A percentile compares a stretch with the other conserved stretches of the same genome.
Evolutionary conservation across 2,797 vertebrate species (phyloP).

Genomic region (Sebastes kiyomatsui): DNA sequence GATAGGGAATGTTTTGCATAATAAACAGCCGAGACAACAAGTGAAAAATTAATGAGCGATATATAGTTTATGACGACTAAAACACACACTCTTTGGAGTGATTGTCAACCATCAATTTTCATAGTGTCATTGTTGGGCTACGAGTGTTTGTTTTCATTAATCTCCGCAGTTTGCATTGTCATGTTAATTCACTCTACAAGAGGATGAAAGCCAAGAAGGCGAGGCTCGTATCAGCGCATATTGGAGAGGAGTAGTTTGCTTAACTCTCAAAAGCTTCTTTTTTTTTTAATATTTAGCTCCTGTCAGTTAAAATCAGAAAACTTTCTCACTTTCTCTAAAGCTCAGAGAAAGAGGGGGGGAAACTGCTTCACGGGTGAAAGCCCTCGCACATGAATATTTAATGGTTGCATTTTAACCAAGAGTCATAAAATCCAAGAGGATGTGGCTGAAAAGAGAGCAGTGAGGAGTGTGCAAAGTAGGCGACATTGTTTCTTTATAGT

Average conservation of each 20-base stretch:
- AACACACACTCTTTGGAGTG: conserved; percentile 22
- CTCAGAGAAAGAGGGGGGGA: conserved; percentile 20
- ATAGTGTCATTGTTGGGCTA: conserved; percentile 31
- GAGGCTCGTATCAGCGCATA: conserved; percentile 31
- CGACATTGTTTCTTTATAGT: conserved; percentile 72
- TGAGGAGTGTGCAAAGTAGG: conserved; percentile 73
- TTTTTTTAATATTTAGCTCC: conserved; percentile 75
- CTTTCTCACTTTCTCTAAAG: conserved; percentile 73
- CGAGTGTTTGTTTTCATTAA: conserved; percentile 58
- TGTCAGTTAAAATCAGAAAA: conserved; percentile 77
- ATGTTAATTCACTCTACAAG: conserved; percentile 54
- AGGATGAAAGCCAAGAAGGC: conserved; percentile 45
- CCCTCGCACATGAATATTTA: conserved; percentile 82
- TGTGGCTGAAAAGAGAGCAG: conserved; percentile 72
- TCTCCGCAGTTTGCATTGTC: conserved; percentile 55
- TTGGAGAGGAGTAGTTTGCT: conserved; percentile 41
- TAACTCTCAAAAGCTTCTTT: conserved; percentile 65
- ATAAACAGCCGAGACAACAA: conserved; percentile 64
- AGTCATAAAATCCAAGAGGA: conserved; percentile 78
- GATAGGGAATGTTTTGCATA: conserved; percentile 68
- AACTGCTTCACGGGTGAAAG: conserved; percentile 79
- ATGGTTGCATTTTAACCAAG: conserved; percentile 82
- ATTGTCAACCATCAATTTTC: conserved; percentile 58
- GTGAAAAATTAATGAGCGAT: conserved; percentile 69
- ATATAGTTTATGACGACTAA: conserved; percentile 44